Conservation (phyloP, 2,113 vertebrate species). For the Eurystomus gularis region DNA sequence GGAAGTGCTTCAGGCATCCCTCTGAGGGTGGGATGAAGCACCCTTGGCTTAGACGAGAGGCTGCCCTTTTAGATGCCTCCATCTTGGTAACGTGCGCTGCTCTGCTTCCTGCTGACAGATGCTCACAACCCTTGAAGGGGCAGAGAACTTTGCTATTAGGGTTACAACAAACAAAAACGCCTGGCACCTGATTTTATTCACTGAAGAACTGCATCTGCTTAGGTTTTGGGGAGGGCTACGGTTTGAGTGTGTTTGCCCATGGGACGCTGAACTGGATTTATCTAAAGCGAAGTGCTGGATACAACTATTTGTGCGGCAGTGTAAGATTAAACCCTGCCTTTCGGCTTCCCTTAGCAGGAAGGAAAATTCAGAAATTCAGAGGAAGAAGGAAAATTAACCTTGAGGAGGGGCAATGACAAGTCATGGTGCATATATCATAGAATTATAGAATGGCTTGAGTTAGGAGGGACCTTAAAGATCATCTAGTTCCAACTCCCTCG, state of each 20-base stretch:
- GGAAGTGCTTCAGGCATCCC: neutral
- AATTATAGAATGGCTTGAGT: too few species aligned
- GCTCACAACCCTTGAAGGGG: neutral
- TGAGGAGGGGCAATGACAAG: neutral
- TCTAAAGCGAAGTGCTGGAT: neutral
- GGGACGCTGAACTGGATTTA: neutral
- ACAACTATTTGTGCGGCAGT: neutral
- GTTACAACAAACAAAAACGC: neutral
- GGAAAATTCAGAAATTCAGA: neutral
- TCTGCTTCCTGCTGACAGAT: neutral
- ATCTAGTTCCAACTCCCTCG: too few species aligned
- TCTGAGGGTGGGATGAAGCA: neutral
- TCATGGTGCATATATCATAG: neutral
- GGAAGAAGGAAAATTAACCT: neutral
- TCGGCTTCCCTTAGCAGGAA: neutral
- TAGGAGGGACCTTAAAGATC: too few species aligned
- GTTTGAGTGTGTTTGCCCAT: neutral
- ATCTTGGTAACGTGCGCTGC: neutral
- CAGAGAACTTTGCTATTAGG: neutral
- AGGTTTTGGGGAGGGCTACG: neutral
- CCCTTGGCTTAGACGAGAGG: neutral
- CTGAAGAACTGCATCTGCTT: neutral
- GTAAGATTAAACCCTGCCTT: neutral
- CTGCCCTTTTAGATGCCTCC: neutral
- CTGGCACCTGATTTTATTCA: neutral